Percentiles rank a stretch among this genome's conserved stretches.
These are phyloP conservation scores for Rafetus swinhoei DNA, from an alignment of 2,113 vertebrate species.

Conservation along the genomic window DNA sequence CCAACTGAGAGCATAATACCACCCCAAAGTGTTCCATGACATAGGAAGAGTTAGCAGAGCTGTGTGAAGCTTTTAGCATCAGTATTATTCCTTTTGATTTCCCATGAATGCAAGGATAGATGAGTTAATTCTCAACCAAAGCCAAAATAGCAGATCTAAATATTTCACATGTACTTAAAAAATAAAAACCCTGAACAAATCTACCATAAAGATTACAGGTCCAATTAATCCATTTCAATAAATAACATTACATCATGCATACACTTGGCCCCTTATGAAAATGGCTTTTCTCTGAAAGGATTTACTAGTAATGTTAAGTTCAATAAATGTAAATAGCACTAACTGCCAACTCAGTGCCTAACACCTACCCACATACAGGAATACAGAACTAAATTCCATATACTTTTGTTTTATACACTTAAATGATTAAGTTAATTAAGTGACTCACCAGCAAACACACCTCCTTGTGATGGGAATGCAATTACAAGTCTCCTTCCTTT, in stretches of 20 bases:
- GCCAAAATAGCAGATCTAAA: not conserved
- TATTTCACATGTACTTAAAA: not conserved
- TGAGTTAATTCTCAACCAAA: not conserved
- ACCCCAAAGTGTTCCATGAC: not conserved
- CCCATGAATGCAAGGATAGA: not conserved
- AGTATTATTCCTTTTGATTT: not conserved
- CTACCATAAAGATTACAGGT: not conserved
- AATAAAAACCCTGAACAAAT: not conserved
- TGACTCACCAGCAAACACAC: not conserved
- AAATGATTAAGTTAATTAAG: not conserved
- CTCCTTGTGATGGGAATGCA: not conserved
- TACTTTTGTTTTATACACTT: not conserved
- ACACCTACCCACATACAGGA: not conserved
- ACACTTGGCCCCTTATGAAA: not conserved
- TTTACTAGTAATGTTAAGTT: not conserved
- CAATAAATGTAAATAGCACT: not conserved
- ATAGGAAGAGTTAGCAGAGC: not conserved
- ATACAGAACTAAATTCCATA: not conserved
- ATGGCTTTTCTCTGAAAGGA: not conserved
- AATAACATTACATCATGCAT: not conserved
- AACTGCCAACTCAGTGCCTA: rapidly evolving
- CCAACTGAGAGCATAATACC: not conserved
- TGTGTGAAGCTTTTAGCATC: not conserved
- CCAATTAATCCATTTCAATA: not conserved
- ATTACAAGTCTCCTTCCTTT: not conserved